Conservation (phyloP, 2,113 vertebrate genomes). For the Dascyllus trimaculatus region DNA sequence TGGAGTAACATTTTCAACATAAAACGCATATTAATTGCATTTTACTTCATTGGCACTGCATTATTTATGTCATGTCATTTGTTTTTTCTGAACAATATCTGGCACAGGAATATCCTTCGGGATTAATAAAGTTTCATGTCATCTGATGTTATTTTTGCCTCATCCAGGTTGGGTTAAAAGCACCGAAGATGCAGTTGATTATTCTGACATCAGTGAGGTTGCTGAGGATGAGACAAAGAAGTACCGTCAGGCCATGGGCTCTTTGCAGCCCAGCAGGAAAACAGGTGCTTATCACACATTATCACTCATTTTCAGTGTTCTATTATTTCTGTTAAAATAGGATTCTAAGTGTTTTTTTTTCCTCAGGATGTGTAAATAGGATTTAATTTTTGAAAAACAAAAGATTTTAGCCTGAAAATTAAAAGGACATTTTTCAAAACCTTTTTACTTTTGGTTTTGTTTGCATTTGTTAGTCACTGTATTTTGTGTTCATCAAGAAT, state of each 20-base stretch:
- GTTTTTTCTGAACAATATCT: too few species aligned
- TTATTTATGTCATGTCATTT: too few species aligned
- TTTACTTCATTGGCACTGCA: too few species aligned
- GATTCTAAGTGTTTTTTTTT: too few species aligned
- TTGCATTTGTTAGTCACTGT: background rate
- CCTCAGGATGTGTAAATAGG: too few species aligned
- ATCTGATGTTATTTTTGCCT: too few species aligned
- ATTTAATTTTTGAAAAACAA: too few species aligned
- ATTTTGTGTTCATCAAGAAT: background rate
- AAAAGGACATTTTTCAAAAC: too few species aligned
- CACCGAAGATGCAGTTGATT: constrained; percentile 96
- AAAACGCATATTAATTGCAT: too few species aligned
- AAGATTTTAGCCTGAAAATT: too few species aligned
- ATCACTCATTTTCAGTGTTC: background rate
- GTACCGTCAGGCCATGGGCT: constrained; percentile 94
- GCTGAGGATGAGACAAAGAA: constrained; percentile 97
- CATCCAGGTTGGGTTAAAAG: constrained; percentile 95
- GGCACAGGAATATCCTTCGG: too few species aligned
- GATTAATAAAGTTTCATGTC: too few species aligned
- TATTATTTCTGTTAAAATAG: background rate
- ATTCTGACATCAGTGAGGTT: constrained; percentile 97
- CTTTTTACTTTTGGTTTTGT: background rate
- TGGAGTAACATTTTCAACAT: background rate
- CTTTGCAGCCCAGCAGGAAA: constrained; percentile 88
- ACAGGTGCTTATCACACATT: constrained; percentile 80